A percentile compares a stretch with the other conserved stretches of the same genome.
These are phyloP conservation scores for Rhinophrynus dorsalis DNA, from an alignment of 2,797 vertebrate species.

Conservation along the genomic window DNA sequence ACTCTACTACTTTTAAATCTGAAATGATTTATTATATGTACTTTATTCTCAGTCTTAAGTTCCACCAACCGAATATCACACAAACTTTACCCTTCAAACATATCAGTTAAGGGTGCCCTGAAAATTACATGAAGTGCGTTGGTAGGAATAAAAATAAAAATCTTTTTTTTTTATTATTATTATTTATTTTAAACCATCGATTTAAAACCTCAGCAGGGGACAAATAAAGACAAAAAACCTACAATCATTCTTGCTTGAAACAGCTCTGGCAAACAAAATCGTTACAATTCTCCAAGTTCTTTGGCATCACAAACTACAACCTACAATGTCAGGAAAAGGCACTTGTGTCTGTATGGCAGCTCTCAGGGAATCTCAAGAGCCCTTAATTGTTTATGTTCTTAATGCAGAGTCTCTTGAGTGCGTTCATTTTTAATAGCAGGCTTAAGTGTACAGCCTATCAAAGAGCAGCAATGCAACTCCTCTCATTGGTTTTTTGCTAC, in stretches of 20 bases:
- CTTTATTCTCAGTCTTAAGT: no score
- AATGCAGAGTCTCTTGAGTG: conserved; percentile 74
- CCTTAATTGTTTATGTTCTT: conserved; percentile 79
- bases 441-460: conserved; percentile 69
- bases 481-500: conserved; percentile 64
- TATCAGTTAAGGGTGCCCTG: no score
- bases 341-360: conserved; percentile 61
- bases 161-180: no score
- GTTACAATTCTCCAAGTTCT: conserved; percentile 64
- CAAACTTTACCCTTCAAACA: no score
- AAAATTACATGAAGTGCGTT: no score
- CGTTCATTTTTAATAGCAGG: conserved; percentile 79
- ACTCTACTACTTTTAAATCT: no score
- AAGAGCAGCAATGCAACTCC: conserved; percentile 69
- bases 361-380: conserved; percentile 72
- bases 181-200: no score
- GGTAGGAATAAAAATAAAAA: no score
- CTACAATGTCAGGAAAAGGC: conserved; percentile 59
- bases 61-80: no score
- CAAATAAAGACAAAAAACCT: no score
- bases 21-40: no score
- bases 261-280: conserved; percentile 52
- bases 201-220: no score
- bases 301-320: conserved; percentile 56
- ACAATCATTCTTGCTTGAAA: conserved; percentile 49